Evolutionary conservation across 2,888 invertebrate species (phyloP), one percentile per base, ranked within the genome.

Genomic region (Oscheius myriophilus): DNA sequence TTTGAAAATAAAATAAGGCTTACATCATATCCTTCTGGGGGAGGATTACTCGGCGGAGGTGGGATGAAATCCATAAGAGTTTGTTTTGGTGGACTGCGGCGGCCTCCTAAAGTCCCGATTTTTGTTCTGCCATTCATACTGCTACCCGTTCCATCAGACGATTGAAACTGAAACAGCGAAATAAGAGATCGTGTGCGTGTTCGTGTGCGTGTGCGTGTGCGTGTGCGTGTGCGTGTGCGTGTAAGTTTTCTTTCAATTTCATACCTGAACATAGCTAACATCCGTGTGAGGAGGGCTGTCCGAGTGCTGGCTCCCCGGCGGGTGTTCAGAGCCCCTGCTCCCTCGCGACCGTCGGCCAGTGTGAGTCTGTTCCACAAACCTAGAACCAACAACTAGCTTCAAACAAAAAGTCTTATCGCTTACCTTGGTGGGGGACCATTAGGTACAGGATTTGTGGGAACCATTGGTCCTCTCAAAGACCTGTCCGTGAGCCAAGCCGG

Each of bases 261-360:
- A 55, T 69, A 78, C 80, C 76, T 80, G 82, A 59, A 83, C 76
- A 70, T 82, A 83, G 73, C 82, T 82, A 54, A 83, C 79, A 74
- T 83, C 83, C 18, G 83, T 83, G 70, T 83, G 81, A 52, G 81
- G 81, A 16, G 83, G 83, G 68, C 83, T 83, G 69, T 81, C 81
- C 52, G 76, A 76, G 61, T 75, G 73, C 49, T 73, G 78, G 59
- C 75, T 73, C 18, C 73, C 75, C 46, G 58, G 61, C 14, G 67
- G 70, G 18, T 70, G 62, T 51, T 77, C 77, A 1, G 77, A 77
- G 16, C 73, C 70, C 16, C 75, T 68, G 42, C 73, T 73, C 7
- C 71, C 70, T 33, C 78, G 67, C n/a, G 75, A 75, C 16, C 78
- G 58, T n/a, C 75, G 65, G 46, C 78, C 78, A 39, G 73, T 71